Percentiles rank a stretch among this genome's conserved stretches.
phyloP scores from a whole-genome alignment of 2,113 vertebrate genomes.

The Myiagra hebetior region DNA sequence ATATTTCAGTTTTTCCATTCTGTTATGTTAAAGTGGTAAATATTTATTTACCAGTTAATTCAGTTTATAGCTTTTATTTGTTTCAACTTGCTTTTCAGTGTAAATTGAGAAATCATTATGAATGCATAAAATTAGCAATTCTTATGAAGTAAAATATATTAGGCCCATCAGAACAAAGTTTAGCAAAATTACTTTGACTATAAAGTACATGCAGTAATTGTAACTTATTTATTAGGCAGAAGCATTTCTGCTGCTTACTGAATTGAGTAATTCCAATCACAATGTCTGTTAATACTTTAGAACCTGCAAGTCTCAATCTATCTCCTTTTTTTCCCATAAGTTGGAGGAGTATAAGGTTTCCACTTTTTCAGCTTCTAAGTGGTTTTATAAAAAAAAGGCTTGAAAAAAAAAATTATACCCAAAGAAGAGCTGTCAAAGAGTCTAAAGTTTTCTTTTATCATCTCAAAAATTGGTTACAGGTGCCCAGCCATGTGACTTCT shows the following conservation, averaged over 20 bases:
- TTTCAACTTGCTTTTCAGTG: not conserved
- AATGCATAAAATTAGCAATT: not conserved
- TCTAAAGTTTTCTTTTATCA: not conserved
- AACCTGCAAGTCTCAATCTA: not conserved
- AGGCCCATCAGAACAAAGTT: not conserved
- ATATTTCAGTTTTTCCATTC: not conserved
- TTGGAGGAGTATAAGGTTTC: not conserved
- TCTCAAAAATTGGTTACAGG: not conserved
- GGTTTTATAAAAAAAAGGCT: not conserved
- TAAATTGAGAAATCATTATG: not conserved
- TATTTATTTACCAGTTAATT: not conserved
- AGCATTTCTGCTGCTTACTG: not conserved
- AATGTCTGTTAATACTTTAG: not conserved
- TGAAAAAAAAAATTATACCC: not conserved
- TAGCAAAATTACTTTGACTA: not conserved
- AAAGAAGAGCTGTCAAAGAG: not conserved
- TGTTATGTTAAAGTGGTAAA: not conserved
- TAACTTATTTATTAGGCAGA: not conserved
- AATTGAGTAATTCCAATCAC: not conserved
- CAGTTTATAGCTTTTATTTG: not conserved
- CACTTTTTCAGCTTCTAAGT: not conserved
- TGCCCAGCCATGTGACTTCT: slow-evolving; percentile 6
- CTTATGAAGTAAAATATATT: not conserved
- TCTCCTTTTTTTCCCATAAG: not conserved
- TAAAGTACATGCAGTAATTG: not conserved